phyloP scores from a whole-genome alignment of 2,797 vertebrate genomes.

The Epinephelus awoara region DNA sequence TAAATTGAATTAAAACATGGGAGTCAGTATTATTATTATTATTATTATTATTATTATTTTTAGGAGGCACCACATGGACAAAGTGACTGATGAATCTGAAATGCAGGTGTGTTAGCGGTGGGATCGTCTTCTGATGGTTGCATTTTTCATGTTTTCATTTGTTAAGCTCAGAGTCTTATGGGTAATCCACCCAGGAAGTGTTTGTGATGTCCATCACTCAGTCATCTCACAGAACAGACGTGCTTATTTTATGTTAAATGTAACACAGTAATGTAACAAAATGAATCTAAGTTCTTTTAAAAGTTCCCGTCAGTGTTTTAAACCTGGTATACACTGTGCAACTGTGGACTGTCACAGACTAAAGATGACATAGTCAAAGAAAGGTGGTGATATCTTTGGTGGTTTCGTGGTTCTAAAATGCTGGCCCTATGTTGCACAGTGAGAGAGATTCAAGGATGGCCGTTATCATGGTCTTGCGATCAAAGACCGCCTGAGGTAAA shows the following conservation, averaged over 20 bases:
- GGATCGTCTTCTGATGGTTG: not conserved
- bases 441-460: too few relatives aligned
- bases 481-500: too few relatives aligned
- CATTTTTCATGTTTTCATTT: not conserved
- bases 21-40: not conserved
- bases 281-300: not conserved
- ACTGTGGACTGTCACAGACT: too few relatives aligned
- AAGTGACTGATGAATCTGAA: conserved; percentile 22
- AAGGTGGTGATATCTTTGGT: too few relatives aligned
- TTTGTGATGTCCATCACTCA: not conserved
- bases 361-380: too few relatives aligned
- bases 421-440: too few relatives aligned
- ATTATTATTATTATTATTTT: not conserved
- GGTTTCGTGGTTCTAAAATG: too few relatives aligned
- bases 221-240: not conserved
- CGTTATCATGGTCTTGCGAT: too few relatives aligned
- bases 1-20: not conserved
- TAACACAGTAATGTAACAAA: not conserved
- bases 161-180: not conserved
- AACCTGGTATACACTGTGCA: not conserved
- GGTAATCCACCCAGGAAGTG: not conserved
- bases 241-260: not conserved
- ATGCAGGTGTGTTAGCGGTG: conserved; percentile 21
- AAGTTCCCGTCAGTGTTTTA: not conserved
- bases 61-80: conserved; percentile 5